phyloP scores from a whole-genome alignment of 2,113 vertebrate genomes.

The Tricholaema leucomelas region DNA sequence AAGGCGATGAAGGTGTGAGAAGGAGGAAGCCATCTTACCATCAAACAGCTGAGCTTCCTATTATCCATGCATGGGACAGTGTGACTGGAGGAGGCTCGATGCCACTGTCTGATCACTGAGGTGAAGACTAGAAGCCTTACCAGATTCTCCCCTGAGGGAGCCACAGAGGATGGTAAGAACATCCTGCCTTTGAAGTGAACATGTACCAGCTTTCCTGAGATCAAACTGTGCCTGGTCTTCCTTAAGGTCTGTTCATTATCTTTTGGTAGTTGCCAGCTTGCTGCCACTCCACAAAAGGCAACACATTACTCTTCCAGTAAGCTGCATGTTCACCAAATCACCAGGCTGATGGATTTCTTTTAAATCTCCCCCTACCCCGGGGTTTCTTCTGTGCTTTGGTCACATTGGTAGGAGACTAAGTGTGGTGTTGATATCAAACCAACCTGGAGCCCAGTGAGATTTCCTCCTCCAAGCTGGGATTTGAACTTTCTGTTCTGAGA shows the following conservation, averaged over 20 bases:
- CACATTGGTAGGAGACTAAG: not conserved
- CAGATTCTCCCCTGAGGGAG: not conserved
- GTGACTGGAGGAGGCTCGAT: not conserved
- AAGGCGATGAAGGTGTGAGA: not conserved
- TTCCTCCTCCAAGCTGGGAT: not conserved
- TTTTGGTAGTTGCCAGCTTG: not conserved
- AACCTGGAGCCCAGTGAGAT: not conserved
- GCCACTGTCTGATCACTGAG: not conserved
- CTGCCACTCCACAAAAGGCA: not conserved
- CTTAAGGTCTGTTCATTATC: not conserved
- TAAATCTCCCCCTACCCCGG: not conserved
- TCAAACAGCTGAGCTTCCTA: not conserved
- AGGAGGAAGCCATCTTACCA: not conserved
- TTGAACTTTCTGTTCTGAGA: not conserved
- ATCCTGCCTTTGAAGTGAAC: not conserved
- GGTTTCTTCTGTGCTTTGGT: not conserved
- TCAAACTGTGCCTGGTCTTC: not conserved
- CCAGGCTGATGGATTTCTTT: not conserved
- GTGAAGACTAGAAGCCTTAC: not conserved
- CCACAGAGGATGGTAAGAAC: not conserved
- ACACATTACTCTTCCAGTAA: not conserved
- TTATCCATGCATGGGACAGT: not conserved
- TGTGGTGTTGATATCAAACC: not conserved
- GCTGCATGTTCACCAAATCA: not conserved
- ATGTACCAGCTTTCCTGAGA: not conserved